These are phyloP conservation scores for Phenacoccus solenopsis DNA, from an alignment of 1,140 invertebrate species.

Conservation along the genomic window DNA sequence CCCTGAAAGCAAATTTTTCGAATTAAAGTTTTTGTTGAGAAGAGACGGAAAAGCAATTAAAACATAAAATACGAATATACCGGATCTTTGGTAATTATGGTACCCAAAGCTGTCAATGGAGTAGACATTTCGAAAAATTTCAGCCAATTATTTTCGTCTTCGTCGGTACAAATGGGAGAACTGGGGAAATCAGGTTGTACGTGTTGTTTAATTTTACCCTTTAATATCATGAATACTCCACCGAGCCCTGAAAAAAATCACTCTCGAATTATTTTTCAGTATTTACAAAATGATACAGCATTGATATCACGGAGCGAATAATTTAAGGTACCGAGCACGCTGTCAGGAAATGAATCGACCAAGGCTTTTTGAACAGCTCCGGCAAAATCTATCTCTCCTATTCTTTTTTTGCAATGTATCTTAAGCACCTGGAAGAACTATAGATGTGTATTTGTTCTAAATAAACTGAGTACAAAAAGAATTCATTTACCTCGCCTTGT, in stretches of 20 bases:
- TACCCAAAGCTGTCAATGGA: constrained; percentile 74
- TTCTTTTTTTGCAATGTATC: constrained; percentile 64
- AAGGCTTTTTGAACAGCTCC: constrained; percentile 63
- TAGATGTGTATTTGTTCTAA: no score
- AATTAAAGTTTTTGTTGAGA: no score
- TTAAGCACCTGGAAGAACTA: constrained; percentile 53
- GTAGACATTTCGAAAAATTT: constrained; percentile 79
- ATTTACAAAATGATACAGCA: no score
- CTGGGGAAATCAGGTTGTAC: constrained; percentile 87
- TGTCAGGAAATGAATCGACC: constrained; percentile 49
- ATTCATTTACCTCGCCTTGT: constrained; percentile 60
- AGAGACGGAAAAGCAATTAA: no score
- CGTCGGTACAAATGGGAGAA: constrained; percentile 52
- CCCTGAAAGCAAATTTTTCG: constrained; percentile 42
- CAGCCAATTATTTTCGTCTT: constrained; percentile 79
- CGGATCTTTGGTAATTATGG: constrained; percentile 73
- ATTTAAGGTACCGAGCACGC: constrained; percentile 55
- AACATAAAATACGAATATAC: constrained; percentile 44
- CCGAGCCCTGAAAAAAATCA: constrained; percentile 50
- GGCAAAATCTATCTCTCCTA: constrained; percentile 68
- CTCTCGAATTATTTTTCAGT: no score
- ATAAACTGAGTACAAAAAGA: no score
- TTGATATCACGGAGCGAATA: no score
- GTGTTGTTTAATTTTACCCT: constrained; percentile 75
- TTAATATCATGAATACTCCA: constrained; percentile 72